phyloP scores from a whole-genome alignment of 2,888 invertebrate genomes.

The Lasioglossum villosulum region DNA sequence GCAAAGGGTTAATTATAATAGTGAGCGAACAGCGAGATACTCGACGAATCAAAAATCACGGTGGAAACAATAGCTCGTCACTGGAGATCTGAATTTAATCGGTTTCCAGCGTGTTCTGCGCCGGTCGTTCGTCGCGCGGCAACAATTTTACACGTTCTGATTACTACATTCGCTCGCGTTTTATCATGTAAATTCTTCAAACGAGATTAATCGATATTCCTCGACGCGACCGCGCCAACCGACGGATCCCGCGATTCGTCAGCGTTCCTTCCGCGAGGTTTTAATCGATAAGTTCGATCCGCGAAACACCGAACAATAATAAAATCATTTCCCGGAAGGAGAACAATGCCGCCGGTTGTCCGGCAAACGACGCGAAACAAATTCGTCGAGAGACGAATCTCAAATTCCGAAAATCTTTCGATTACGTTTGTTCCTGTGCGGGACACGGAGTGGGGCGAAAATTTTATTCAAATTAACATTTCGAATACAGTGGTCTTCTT shows the following conservation, averaged over 20 bases:
- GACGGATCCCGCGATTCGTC: constrained; percentile 2
- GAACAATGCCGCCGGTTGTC: not conserved
- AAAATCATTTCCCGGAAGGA: not conserved
- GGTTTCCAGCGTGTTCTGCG: not conserved
- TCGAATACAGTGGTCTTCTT: no score
- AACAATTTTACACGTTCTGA: not conserved
- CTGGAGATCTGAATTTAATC: not conserved
- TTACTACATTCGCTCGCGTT: not conserved
- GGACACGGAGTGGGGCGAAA: not conserved
- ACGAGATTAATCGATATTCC: not conserved
- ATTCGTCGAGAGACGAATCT: not conserved
- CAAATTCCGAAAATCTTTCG: not conserved
- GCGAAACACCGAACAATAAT: not conserved
- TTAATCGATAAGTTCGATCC: not conserved
- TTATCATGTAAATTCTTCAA: not conserved
- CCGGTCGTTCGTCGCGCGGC: not conserved
- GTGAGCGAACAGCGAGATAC: not conserved
- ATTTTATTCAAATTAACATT: no score
- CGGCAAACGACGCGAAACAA: not conserved
- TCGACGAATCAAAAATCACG: not conserved
- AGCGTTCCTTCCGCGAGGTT: not conserved
- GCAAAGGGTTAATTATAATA: no score
- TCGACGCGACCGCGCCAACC: not conserved
- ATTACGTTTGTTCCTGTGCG: not conserved
- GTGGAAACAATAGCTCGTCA: not conserved